A percentile compares a stretch with the other conserved stretches of the same genome.
phyloP scores from a whole-genome alignment of 2,797 vertebrate genomes.

The Acanthornis magna region DNA sequence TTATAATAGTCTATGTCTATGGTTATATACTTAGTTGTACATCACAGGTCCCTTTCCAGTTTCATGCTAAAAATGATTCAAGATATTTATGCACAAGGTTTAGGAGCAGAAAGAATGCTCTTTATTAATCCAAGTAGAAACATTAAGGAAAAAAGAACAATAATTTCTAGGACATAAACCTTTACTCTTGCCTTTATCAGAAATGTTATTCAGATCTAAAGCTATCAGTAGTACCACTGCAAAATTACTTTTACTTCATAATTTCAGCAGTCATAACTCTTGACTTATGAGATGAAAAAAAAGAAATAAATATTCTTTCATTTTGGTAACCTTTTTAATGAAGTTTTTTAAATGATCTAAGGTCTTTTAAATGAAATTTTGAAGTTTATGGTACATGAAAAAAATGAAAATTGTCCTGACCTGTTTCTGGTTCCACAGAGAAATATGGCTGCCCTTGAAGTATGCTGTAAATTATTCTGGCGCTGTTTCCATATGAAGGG shows the following conservation, averaged over 20 bases:
- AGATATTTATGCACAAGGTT: not conserved
- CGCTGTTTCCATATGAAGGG: constrained; percentile 94
- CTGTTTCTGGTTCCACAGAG: constrained; percentile 92
- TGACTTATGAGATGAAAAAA: not conserved
- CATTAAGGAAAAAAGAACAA: not conserved
- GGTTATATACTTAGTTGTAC: not conserved
- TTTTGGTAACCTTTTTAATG: not conserved
- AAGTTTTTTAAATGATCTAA: not conserved
- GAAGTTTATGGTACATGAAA: not conserved
- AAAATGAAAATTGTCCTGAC: constrained; percentile 49
- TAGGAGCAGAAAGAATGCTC: not conserved
- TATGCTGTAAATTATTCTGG: constrained; percentile 93
- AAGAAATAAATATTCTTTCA: not conserved
- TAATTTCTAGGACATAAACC: not conserved
- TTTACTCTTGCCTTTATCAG: not conserved
- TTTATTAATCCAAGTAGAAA: not conserved
- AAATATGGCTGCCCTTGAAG: constrained; percentile 96
- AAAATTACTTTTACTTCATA: not conserved
- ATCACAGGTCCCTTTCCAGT: not conserved
- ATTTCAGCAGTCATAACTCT: not conserved
- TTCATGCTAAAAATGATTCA: not conserved
- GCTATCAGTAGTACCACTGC: not conserved
- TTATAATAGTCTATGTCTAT: not conserved
- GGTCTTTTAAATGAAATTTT: not conserved
- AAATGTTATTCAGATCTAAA: not conserved